Percentiles rank a stretch among this genome's conserved stretches.
Conservation (phyloP, 2,797 vertebrate species). For the Tadarida brasiliensis region DNA sequence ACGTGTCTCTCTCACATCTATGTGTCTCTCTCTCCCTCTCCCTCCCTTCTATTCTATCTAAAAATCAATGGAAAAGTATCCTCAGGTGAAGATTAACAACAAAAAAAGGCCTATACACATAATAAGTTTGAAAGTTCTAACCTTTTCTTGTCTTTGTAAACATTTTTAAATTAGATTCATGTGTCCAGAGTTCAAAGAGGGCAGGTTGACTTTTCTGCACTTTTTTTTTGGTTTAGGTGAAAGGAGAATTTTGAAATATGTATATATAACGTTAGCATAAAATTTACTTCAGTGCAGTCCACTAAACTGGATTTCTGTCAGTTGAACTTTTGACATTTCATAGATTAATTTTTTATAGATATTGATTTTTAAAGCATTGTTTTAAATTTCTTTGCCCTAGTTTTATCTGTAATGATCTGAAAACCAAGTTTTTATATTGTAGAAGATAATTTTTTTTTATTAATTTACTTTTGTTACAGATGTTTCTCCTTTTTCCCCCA, state of each 20-base stretch:
- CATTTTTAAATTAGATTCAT: background rate
- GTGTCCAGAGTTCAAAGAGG: slow-evolving; percentile 22
- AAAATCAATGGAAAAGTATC: no score
- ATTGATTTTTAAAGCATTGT: background rate
- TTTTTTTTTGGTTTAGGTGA: slow-evolving; percentile 33
- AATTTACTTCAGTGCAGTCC: background rate
- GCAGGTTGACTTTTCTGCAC: background rate
- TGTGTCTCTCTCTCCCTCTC: no score
- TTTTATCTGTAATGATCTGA: slow-evolving; percentile 38
- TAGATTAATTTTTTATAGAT: slow-evolving; percentile 35
- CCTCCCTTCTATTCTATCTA: no score
- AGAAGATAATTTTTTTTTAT: slow-evolving; percentile 4
- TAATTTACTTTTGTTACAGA: no score
- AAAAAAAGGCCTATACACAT: background rate
- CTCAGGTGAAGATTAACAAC: no score
- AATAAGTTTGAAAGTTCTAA: slow-evolving; percentile 1
- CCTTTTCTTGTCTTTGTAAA: background rate
- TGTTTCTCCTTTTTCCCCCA: no score
- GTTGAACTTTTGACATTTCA: slow-evolving; percentile 30
- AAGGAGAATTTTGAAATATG: background rate
- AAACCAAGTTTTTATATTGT: slow-evolving; percentile 39
- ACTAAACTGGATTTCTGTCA: slow-evolving; percentile 11
- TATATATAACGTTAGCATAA: background rate
- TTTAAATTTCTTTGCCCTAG: background rate
- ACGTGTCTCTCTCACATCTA: no score